Conservation (phyloP, 2,113 vertebrate species). For the Triplophysa dalaica region DNA sequence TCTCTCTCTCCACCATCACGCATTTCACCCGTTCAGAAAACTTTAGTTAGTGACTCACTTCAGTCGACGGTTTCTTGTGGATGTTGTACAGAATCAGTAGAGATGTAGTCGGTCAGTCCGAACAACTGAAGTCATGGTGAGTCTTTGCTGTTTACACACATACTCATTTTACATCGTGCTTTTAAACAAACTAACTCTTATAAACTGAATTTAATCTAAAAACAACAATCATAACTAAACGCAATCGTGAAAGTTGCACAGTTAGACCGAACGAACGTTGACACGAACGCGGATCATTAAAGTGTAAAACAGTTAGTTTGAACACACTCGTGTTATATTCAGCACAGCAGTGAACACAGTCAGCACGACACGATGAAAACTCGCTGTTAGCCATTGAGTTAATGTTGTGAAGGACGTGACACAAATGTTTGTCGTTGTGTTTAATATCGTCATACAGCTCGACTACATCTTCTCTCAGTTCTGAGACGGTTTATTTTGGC, state of each 20-base stretch:
- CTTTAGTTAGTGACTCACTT: not conserved
- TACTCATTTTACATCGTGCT: not conserved
- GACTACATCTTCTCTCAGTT: too few species aligned
- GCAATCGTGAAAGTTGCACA: too few species aligned
- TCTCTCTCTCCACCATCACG: not conserved
- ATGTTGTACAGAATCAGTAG: not conserved
- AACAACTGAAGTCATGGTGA: conserved; percentile 4
- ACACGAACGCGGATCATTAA: too few species aligned
- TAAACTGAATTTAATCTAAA: too few species aligned
- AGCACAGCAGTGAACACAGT: too few species aligned
- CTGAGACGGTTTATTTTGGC: not conserved
- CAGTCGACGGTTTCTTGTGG: not conserved
- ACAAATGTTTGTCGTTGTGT: too few species aligned
- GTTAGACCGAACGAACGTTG: too few species aligned
- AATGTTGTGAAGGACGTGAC: too few species aligned
- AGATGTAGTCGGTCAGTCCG: not conserved
- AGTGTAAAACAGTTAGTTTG: not conserved
- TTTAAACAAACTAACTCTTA: not conserved
- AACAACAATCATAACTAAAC: not conserved
- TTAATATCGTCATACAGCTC: too few species aligned
- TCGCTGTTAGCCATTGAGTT: too few species aligned
- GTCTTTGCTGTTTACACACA: not conserved
- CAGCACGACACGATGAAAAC: too few species aligned
- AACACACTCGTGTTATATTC: too few species aligned
- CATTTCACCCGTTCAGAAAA: not conserved